phyloP scores from a whole-genome alignment of 2,797 vertebrate genomes.

The Eleutherodactylus coqui region DNA sequence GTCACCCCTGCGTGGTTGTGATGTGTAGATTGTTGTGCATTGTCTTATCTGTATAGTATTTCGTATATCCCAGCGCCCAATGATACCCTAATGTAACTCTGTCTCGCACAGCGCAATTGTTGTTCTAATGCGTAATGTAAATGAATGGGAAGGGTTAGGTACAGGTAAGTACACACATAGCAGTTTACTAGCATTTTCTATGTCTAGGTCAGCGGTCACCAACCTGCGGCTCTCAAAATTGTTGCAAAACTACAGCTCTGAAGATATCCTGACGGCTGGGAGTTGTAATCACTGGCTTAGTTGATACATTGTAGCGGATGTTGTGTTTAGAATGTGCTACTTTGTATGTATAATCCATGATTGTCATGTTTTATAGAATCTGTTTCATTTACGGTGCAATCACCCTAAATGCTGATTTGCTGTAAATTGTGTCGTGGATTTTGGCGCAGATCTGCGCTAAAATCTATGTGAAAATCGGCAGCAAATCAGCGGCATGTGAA shows the following conservation, averaged over 20 bases:
- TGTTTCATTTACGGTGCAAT: too few relatives aligned
- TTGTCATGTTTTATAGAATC: too few relatives aligned
- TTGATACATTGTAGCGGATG: background rate
- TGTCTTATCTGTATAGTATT: too few relatives aligned
- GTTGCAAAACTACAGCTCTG: background rate
- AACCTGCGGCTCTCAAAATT: background rate
- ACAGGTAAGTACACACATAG: background rate
- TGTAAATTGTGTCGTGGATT: too few relatives aligned
- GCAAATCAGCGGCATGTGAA: too few relatives aligned
- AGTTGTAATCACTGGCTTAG: background rate
- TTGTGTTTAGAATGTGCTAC: too few relatives aligned
- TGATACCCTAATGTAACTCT: background rate
- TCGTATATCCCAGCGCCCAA: background rate
- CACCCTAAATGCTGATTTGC: too few relatives aligned
- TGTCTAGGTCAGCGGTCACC: too few relatives aligned
- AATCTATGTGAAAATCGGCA: too few relatives aligned
- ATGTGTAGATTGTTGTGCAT: background rate
- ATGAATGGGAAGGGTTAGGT: background rate
- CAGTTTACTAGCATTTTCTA: background rate
- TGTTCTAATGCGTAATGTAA: background rate
- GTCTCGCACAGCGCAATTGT: background rate
- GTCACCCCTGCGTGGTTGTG: background rate
- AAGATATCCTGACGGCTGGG: background rate
- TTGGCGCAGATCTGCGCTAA: too few relatives aligned
- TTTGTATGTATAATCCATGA: background rate